A percentile compares a stretch with the other conserved stretches of the same genome.
These are phyloP conservation scores for Brachionus koreanus DNA, from an alignment of 1,140 invertebrate genomes.

Conservation along the genomic window DNA sequence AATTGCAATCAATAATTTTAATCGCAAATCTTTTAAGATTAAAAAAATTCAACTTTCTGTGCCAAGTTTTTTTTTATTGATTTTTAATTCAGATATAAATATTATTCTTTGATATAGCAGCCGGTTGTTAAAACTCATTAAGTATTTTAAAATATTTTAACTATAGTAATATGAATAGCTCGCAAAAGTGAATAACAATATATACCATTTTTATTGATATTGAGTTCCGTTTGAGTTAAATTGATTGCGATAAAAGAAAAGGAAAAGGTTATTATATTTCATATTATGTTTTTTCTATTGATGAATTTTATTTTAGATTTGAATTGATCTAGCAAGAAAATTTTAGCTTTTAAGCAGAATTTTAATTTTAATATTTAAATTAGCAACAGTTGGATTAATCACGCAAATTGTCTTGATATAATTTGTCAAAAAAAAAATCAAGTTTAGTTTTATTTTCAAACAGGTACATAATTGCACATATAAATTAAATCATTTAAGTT, in stretches of 20 bases:
- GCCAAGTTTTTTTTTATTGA: slow-evolving; percentile 1
- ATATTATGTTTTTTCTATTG: neutral
- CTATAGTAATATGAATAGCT: neutral
- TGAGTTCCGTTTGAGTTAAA: slow-evolving; percentile 13
- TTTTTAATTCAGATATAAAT: neutral
- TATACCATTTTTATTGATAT: slow-evolving; percentile 22
- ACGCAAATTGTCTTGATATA: neutral
- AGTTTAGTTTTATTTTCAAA: no score
- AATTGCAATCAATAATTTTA: slow-evolving; percentile 27
- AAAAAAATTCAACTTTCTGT: neutral
- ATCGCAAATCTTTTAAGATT: neutral
- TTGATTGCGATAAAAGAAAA: slow-evolving; percentile 30
- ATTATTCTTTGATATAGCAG: neutral
- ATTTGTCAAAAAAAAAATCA: neutral
- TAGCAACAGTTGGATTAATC: neutral
- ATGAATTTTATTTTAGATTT: neutral
- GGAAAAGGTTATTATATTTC: slow-evolving; percentile 40
- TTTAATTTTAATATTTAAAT: neutral
- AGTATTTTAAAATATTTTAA: neutral
- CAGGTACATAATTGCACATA: no score
- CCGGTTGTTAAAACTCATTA: slow-evolving; percentile 17
- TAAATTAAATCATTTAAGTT: no score
- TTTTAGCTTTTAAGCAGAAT: no score
- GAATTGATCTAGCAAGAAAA: neutral
- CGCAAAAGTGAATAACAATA: neutral